phyloP scores from a whole-genome alignment of 2,888 invertebrate species.

The Sepiola atlantica region DNA sequence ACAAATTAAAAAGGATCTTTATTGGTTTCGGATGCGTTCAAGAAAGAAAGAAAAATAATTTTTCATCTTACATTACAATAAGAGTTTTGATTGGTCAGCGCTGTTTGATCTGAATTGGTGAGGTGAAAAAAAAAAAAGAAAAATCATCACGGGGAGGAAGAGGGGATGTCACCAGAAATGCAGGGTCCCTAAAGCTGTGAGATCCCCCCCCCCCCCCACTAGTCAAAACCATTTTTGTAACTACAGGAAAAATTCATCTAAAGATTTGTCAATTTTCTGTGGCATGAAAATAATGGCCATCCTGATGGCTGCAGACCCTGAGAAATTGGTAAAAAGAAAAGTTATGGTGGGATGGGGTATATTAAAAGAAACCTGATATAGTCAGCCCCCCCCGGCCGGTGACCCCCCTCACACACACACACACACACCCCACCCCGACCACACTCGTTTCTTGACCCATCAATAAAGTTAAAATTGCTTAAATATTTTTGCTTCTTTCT shows the following conservation, averaged over 20 bases:
- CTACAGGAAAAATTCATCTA: background rate
- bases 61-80: background rate
- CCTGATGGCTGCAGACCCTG: slow-evolving; percentile 15
- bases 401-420: too few relatives aligned
- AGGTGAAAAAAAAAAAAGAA: background rate
- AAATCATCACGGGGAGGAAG: background rate
- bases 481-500: background rate
- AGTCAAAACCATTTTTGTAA: background rate
- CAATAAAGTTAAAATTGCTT: background rate
- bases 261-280: background rate
- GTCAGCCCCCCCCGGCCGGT: background rate
- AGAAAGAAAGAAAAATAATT: background rate
- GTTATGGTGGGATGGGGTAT: background rate
- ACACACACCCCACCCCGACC: too few relatives aligned
- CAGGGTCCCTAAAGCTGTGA: too few relatives aligned
- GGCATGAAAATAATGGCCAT: background rate
- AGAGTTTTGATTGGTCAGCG: background rate
- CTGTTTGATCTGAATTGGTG: background rate
- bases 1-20: background rate
- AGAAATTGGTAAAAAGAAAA: background rate
- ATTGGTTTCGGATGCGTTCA: background rate
- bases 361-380: background rate
- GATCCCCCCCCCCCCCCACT: background rate
- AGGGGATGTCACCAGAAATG: background rate
- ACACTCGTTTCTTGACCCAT: background rate